A percentile compares a stretch with the other conserved stretches of the same genome.
phyloP scores from a whole-genome alignment of 2,888 invertebrate species.

The Drosophila merina region DNA sequence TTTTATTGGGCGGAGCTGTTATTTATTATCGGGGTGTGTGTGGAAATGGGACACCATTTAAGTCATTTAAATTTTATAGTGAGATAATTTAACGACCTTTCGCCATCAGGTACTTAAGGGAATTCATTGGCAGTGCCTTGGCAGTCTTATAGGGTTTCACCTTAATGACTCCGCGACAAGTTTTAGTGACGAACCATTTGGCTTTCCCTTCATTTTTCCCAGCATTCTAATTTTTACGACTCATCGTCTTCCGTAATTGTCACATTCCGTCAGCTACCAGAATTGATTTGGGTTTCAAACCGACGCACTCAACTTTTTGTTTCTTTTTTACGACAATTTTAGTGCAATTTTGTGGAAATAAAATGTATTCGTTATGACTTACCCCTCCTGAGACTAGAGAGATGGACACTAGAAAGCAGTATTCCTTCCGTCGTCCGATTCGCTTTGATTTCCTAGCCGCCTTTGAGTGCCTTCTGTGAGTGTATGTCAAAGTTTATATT shows the following conservation, averaged over 20 bases:
- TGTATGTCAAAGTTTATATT: conserved; percentile 78
- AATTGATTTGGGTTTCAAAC: conserved; percentile 64
- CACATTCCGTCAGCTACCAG: conserved; percentile 80
- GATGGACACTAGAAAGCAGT: conserved; percentile 30
- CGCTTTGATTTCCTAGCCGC: conserved; percentile 67
- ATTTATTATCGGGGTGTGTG: conserved; percentile 55
- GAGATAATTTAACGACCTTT: conserved; percentile 63
- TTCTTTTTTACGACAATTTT: conserved; percentile 71
- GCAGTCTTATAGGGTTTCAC: conserved; percentile 22
- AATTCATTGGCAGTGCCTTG: conserved; percentile 25
- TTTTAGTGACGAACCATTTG: conserved; percentile 32
- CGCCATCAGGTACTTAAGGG: conserved; percentile 60
- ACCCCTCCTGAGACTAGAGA: conserved; percentile 41
- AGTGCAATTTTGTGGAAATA: conserved; percentile 78
- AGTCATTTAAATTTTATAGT: conserved; percentile 75
- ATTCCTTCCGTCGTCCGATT: conserved; percentile 49
- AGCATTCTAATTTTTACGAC: conserved; percentile 44
- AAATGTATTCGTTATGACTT: conserved; percentile 74
- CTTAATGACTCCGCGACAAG: conserved; percentile 40
- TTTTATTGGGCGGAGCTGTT: conserved; percentile 30
- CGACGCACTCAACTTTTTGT: conserved; percentile 30
- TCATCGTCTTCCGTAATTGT: conserved; percentile 72
- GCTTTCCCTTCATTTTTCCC: conserved; percentile 17
- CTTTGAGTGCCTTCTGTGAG: conserved; percentile 16
- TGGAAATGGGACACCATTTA: conserved; percentile 72